Base-by-base conservation (phyloP, 2,113 vertebrate species). In the Sinosuthora webbiana region DNA sequence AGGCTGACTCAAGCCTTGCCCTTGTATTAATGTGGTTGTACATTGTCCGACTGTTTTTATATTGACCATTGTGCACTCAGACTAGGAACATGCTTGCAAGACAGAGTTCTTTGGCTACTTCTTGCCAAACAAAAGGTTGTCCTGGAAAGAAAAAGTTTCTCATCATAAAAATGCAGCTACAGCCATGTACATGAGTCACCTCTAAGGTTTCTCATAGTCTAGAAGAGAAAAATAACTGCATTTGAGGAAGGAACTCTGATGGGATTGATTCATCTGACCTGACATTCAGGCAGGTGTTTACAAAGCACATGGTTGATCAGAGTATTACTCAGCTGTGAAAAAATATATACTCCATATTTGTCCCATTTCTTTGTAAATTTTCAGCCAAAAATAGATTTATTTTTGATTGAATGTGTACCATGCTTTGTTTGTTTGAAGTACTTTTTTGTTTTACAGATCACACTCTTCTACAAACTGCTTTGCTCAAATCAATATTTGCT, bases 181-280 rank as follows among this genome's bases (percentile, higher is more conserved):
- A 49, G 33, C 9, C 28, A 30, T 2, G 1, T 74, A 47, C 5
- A 3, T 91, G 94, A 94, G 65, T 95, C 92, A 96, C 13, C 49
- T 60, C n/a, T 83, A 18, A 71, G 49, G 18, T 60, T 87, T 90
- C 65, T 85, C 4, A 45, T 76, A 90, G 62, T 91, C n/a, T 87
- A 79, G 47, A 56, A 74, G 76, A 60, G 25, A 49, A 87, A 79
- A 20, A 14, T 68, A 42, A 57, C 44, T 87, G 53, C 79, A 50
- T 83, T 73, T 89, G 68, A 93, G 88, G 41, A 44, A 91, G 37
- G 47, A 79, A 11, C 50, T 86, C 71, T 89, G 64, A 70, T 89
- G 27, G 83, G 89, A 86, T 91, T 93, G 89, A 97, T 86, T 95
- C 94, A 94, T 95, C 76, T 93, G 91, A 90, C 89, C 76, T 94